These are phyloP conservation scores for Eleginops maclovinus DNA, from an alignment of 2,113 vertebrate species.

Conservation along the genomic window DNA sequence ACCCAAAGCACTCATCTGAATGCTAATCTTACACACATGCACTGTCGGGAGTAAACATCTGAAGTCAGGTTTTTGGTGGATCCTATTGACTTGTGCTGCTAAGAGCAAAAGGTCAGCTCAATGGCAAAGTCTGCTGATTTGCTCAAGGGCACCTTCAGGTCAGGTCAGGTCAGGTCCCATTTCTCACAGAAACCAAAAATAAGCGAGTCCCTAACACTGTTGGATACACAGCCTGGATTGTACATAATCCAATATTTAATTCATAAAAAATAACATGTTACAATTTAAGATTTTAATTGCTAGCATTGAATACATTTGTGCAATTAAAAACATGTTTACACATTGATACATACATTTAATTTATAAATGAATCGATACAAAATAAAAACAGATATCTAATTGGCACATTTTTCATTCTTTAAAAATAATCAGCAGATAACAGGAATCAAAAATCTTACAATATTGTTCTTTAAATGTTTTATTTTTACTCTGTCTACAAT, in stretches of 20 bases:
- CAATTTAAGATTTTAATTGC: background rate
- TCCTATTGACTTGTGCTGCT: slow-evolving; percentile 2
- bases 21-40: background rate
- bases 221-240: background rate
- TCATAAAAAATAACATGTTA: background rate
- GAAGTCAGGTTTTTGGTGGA: background rate
- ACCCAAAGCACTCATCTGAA: slow-evolving; percentile 8
- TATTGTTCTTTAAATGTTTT: background rate
- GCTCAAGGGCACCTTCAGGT: background rate
- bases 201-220: background rate
- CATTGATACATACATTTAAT: background rate
- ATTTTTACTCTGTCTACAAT: background rate
- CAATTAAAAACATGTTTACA: background rate
- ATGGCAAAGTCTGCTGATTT: background rate
- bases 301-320: background rate
- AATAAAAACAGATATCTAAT: background rate
- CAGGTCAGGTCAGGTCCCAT: background rate
- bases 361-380: background rate
- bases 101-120: background rate
- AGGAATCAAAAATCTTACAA: background rate
- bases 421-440: background rate
- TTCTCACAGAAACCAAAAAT: too few relatives aligned
- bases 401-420: background rate
- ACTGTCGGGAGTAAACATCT: background rate
- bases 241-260: background rate